A percentile compares a stretch with the other conserved stretches of the same genome.
Conservation (phyloP, 2,113 vertebrate genomes). For the Paralichthys olivaceus region DNA sequence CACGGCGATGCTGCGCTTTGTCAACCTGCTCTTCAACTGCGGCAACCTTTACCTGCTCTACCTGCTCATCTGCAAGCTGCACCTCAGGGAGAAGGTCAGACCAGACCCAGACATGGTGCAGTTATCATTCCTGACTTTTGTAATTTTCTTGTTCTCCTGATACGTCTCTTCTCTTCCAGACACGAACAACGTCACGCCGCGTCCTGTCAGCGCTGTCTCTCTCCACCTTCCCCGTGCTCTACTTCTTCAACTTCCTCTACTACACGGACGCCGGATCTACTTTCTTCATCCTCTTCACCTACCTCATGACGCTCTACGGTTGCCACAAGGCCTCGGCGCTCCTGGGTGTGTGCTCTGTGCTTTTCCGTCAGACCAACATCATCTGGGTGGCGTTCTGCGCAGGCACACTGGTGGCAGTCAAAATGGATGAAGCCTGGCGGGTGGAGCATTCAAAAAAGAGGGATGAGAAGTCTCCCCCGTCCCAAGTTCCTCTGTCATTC, state of each 20-base stretch:
- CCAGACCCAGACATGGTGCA: background rate
- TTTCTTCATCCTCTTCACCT: conserved; percentile 95
- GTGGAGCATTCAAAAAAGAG: conserved; percentile 87
- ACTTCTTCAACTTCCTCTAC: conserved; percentile 99
- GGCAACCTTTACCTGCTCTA: conserved; percentile 94
- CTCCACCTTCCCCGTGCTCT: conserved; percentile 92
- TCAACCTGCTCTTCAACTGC: conserved; percentile 94
- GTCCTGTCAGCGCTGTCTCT: conserved; percentile 88
- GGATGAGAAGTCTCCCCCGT: conserved; percentile 83
- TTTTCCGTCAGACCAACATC: conserved; percentile 97
- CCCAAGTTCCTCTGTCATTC: conserved; percentile 78
- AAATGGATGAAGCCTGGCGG: conserved; percentile 90
- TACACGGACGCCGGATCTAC: conserved; percentile 95
- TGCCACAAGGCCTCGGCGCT: conserved; percentile 92
- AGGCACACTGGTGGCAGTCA: conserved; percentile 86
- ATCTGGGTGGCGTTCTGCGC: conserved; percentile 95
- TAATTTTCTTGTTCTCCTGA: background rate
- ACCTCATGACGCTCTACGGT: conserved; percentile 95
- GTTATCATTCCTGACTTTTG: background rate
- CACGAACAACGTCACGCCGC: conserved; percentile 84
- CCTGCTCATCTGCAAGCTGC: conserved; percentile 88
- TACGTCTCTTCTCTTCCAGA: conserved; percentile 70
- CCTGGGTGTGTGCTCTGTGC: conserved; percentile 90
- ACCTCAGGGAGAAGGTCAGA: conserved; percentile 89
- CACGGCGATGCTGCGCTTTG: conserved; percentile 91